Conservation (phyloP, 2,113 vertebrate genomes). For the Chrysochloris asiatica region DNA sequence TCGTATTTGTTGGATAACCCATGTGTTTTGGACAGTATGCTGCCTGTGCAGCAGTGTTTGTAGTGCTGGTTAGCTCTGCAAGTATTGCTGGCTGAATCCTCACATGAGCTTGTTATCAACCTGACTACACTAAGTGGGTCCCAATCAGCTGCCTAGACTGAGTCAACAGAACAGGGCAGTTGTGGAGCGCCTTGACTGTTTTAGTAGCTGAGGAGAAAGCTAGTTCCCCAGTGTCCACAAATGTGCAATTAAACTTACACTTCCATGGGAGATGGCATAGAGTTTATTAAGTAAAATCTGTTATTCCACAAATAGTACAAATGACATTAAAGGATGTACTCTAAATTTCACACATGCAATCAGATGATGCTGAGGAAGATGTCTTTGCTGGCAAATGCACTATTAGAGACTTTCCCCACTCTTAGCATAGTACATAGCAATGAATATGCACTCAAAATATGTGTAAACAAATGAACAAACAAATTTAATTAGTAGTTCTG, state of each 20-base stretch:
- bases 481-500: neutral
- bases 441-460: neutral
- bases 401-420: neutral
- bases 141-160: neutral
- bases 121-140: neutral
- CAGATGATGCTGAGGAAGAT: neutral
- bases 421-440: neutral
- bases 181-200: neutral
- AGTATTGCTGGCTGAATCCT: neutral
- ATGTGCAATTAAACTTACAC: neutral
- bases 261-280: neutral
- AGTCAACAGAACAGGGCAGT: neutral
- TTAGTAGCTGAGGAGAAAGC: neutral
- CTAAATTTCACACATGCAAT: neutral
- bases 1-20: constrained; percentile 68
- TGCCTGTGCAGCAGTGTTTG: constrained; percentile 53
- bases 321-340: neutral
- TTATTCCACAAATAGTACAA: neutral
- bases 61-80: neutral
- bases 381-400: neutral
- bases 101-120: neutral
- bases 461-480: neutral
- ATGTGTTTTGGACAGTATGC: constrained; percentile 57
- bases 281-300: neutral
- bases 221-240: neutral